These are phyloP conservation scores for Hydrozoanthus gracilis DNA, from an alignment of 92 coral and sea anemone species.

Conservation along the genomic window DNA sequence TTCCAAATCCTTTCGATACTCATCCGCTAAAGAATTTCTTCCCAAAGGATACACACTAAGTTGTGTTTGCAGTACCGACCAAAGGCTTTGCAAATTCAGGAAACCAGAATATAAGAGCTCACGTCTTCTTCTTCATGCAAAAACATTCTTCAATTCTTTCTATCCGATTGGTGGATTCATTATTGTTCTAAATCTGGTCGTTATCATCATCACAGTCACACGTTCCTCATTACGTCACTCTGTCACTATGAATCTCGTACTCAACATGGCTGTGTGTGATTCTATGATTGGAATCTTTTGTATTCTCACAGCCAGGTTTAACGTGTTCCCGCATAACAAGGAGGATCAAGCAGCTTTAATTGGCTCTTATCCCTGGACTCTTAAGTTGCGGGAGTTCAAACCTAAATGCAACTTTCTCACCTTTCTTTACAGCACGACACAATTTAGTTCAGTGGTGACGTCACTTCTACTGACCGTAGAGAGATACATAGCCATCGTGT, in stretches of 20 bases:
- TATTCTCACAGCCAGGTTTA: conserved; percentile 25
- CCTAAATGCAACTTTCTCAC: background rate
- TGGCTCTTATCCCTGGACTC: background rate
- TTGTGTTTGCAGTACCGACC: background rate
- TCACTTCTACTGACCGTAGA: conserved; percentile 19
- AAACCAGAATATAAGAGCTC: background rate
- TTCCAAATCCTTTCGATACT: background rate
- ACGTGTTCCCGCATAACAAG: conserved; percentile 3
- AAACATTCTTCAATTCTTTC: background rate
- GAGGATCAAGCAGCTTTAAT: background rate
- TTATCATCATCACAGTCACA: background rate
- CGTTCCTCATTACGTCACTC: conserved; percentile 8
- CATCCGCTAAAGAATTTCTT: conserved; percentile 4
- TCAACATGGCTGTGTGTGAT: conserved; percentile 42
- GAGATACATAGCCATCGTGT: conserved; percentile 26
- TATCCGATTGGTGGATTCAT: conserved; percentile 14
- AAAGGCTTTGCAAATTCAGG: background rate
- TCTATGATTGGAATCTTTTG: conserved; percentile 9
- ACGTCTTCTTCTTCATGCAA: background rate
- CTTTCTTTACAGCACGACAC: conserved; percentile 31
- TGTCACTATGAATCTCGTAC: conserved; percentile 21
- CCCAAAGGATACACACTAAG: conserved; percentile 9
- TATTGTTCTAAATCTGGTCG: conserved; percentile 9
- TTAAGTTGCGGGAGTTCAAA: background rate
- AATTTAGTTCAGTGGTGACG: conserved; percentile 32